Evolutionary conservation across 2,888 invertebrate species (phyloP), one percentile per base, ranked within the genome.

Genomic region (Hydriomena furcata): DNA sequence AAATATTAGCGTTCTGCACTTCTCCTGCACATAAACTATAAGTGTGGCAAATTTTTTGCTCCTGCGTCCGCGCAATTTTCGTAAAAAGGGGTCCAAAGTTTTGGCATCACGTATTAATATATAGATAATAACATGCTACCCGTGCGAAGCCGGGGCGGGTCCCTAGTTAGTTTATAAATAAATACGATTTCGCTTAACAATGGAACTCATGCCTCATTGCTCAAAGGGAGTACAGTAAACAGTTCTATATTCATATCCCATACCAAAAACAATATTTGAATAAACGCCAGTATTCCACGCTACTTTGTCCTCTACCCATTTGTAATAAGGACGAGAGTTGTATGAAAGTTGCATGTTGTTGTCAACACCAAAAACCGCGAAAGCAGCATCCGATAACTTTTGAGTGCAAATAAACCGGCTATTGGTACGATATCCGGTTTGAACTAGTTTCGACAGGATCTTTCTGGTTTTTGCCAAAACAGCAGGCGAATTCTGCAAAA

Each of bases 361-460:
- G 20, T 40, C 40, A 27, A 34, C 34, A 48, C 24, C 41, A 5
- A 30, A 45, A 52, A 50, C 56, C 48, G 32, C 52, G 44, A 50
- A 54, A 52, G 46, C 55, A 44, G 27, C 21, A 44, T 36, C 32
- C 24, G 51, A 57, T 50, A 60, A 65, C 58, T 52, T 60, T 64
- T 63, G 55, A 47, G 52, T 60, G 63, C 62, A 50, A 57, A 61
- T 58, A 53, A 52, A 55, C 53, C 55, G 52, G 58, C 57, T 61
- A 65, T 58, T 58, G 56, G 57, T 59, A 21, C 55, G 64, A 65
- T 68, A 63, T 60, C 54, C 63, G 61, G 61, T 60, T 57, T 52
- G 53, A 57, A 61, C 49, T 40, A 40, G 53, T 41, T 55, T 44
- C 34, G 28, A 35, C 23, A 23, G 34, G 38, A 45, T 45, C 34